Base-by-base conservation (phyloP, 2,113 vertebrate genomes). In the Thomomys bottae region DNA sequence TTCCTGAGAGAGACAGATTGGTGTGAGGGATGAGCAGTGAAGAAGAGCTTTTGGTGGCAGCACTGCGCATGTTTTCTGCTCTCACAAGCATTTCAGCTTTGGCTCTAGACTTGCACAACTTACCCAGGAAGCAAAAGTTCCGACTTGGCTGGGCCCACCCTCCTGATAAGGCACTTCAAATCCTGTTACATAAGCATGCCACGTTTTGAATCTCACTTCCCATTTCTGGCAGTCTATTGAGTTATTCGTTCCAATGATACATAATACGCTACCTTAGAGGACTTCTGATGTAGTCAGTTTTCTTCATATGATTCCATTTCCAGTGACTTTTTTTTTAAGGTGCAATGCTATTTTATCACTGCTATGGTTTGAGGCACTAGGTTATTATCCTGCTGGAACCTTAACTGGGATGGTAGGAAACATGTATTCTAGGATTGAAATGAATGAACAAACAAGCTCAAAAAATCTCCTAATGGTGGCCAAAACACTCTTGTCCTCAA, bases 401-500 rank as follows among this genome's bases (percentile, higher is more conserved):
- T 24, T 84, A 63, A 38, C 21, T 68, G 8, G 9, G 21, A 36
- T 63, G 64, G 34, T 14, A 81, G 72, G 57, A 94, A 76, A n/a
- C 21, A 80, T 49, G 10, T 34, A 32, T 87, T 91, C 63, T 66
- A 70, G 36, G 76, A 66, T 14, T 45, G 36, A 84, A 68, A 42
- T 11, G 17, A 78, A 9, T 28, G 8, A 78, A 67, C 21, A 38
- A 32, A 63, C 30, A 88, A 59, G 28, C 78, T 92, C 6, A 81
- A 68, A 87, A 24, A 64, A 38, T 34, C 45, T 86, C 70, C 89
- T n/a, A 40, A 0, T 70, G 3, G 40, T 89, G 81, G 64, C 59
- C 66, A 83, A 92, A 61, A 28, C 12, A 54, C 11, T 64, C 87
- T 86, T 73, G n/a, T 36, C 45, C 5, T 86, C n/a, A 92, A 79